Evolutionary conservation across 2,888 invertebrate species (phyloP).

Genomic region (Dioctria rufipes): DNA sequence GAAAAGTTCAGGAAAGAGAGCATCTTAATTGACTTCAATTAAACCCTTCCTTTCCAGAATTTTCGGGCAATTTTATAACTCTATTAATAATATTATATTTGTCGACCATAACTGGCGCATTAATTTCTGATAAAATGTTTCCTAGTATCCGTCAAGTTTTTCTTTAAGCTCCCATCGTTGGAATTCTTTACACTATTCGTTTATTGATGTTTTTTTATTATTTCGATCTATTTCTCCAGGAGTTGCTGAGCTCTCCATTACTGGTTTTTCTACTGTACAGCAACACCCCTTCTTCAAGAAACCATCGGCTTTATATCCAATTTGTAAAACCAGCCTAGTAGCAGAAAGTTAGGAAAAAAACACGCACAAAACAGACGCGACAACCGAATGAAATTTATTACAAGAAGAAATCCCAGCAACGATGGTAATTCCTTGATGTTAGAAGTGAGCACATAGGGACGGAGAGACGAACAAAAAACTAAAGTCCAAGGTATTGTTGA

Average conservation of each 20-base stretch:
- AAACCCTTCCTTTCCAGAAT: too few relatives aligned
- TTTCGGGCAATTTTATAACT: too few relatives aligned
- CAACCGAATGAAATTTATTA: conserved; percentile 58
- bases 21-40: too few relatives aligned
- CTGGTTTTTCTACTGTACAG: not conserved
- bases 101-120: too few relatives aligned
- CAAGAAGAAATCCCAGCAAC: conserved; percentile 53
- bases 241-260: not conserved
- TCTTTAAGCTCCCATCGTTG: too few relatives aligned
- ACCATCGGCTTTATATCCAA: conserved; percentile 41
- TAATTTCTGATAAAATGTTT: too few relatives aligned
- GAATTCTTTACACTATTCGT: too few relatives aligned
- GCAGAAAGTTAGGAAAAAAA: conserved; percentile 41
- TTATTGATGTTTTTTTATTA: too few relatives aligned
- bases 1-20: too few relatives aligned
- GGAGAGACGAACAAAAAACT: conserved; percentile 39
- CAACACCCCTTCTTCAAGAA: conserved; percentile 30
- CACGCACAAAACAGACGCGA: conserved; percentile 55
- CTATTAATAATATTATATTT: too few relatives aligned
- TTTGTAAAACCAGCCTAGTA: conserved; percentile 11
- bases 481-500: conserved; percentile 50
- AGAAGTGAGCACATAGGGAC: conserved; percentile 23
- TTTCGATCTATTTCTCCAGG: not conserved
- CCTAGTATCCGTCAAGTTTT: too few relatives aligned
- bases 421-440: conserved; percentile 50